Evolutionary conservation across 2,113 vertebrate species (phyloP).

Genomic region (Phodopus roborovskii): DNA sequence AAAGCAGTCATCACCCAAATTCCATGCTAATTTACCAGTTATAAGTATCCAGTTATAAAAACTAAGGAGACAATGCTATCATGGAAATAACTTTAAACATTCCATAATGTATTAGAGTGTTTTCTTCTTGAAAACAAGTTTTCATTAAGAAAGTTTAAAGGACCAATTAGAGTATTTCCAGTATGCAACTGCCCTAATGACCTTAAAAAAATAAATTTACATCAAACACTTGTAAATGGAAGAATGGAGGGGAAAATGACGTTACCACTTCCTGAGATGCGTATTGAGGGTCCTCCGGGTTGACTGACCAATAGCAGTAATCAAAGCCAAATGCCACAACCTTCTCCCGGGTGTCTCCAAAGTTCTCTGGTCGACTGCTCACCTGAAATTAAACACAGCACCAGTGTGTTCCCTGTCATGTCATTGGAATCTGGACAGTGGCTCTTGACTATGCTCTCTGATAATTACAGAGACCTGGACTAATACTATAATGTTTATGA

Average conservation of each 20-base stretch:
- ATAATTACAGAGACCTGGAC: background rate
- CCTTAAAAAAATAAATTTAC: slow-evolving; percentile 8
- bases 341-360: slow-evolving; percentile 92
- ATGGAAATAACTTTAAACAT: slow-evolving; percentile 32
- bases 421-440: slow-evolving; percentile 16
- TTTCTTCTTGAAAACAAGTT: slow-evolving; percentile 47
- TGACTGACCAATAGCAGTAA: slow-evolving; percentile 98
- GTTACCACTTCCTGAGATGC: slow-evolving; percentile 97
- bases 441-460: slow-evolving; percentile 6
- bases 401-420: slow-evolving; percentile 9
- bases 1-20: slow-evolving; percentile 14
- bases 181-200: background rate
- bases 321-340: slow-evolving; percentile 95
- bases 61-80: background rate
- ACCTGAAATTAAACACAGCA: slow-evolving; percentile 84
- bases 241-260: slow-evolving; percentile 48
- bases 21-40: background rate
- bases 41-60: slow-evolving; percentile 14
- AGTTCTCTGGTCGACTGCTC: slow-evolving; percentile 87
- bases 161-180: slow-evolving; percentile 33
- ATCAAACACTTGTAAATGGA: background rate
- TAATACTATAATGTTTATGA: slow-evolving; percentile 1
- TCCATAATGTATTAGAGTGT: background rate
- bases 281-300: slow-evolving; percentile 91
- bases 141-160: slow-evolving; percentile 44